Evolutionary conservation across 2,888 invertebrate genomes (phyloP).

Genomic region (Pterostichus madidus): DNA sequence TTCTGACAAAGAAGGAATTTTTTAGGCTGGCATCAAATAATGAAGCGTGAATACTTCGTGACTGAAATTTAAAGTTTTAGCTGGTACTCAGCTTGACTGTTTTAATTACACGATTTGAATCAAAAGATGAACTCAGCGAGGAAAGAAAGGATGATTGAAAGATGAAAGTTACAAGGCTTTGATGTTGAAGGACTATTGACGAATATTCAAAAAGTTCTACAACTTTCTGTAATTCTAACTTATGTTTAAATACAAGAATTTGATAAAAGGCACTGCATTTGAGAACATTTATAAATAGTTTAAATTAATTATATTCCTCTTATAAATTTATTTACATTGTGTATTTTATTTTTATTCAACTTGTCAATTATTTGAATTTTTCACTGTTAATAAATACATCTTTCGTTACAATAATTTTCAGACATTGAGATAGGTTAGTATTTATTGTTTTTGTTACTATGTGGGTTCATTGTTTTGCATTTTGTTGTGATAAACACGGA

Average conservation of each 20-base stretch:
- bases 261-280: neutral
- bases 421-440: too few relatives aligned
- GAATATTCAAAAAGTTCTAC: slow-evolving; percentile 3
- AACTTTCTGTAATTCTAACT: slow-evolving; percentile 16
- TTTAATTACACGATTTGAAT: slow-evolving; percentile 54
- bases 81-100: neutral
- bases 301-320: neutral
- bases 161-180: slow-evolving; percentile 41
- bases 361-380: too few relatives aligned
- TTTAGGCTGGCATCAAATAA: slow-evolving; percentile 1
- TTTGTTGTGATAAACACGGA: too few relatives aligned
- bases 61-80: slow-evolving; percentile 40
- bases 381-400: too few relatives aligned
- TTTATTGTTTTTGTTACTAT: too few relatives aligned
- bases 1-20: slow-evolving; percentile 25
- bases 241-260: neutral
- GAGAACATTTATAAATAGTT: neutral
- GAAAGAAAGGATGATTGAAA: slow-evolving; percentile 44
- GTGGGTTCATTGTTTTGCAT: too few relatives aligned
- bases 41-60: slow-evolving; percentile 27
- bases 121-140: slow-evolving; percentile 9
- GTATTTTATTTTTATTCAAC: too few relatives aligned
- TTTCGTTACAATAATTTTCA: too few relatives aligned
- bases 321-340: too few relatives aligned
- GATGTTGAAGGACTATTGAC: slow-evolving; percentile 21